Base-by-base conservation (phyloP, 2,113 vertebrate species). In the Odontesthes bonariensis region DNA sequence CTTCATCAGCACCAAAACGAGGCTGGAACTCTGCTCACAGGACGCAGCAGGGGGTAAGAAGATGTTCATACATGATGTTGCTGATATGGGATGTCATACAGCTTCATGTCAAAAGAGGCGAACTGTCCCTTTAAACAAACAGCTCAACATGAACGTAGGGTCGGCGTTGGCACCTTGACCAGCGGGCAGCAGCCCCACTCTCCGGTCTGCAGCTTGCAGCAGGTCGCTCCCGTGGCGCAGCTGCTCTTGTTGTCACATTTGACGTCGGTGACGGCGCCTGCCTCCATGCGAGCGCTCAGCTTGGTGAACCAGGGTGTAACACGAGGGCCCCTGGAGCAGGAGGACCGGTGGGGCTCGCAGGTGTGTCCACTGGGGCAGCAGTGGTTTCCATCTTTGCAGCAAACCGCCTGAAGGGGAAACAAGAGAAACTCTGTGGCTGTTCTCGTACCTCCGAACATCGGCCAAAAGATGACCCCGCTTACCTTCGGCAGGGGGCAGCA, bases 111-210 rank as follows among this genome's bases (percentile, higher is more conserved):
- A n/a, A n/a, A n/a, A n/a, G n/a, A n/a, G n/a, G n/a, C n/a, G n/a
- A n/a, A n/a, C n/a, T n/a, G n/a, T n/a, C n/a, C n/a, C n/a, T n/a
- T 27, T 27, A 27, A 27, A 27, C 3, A 1, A 27, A 27, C 1
- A 27, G 27, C 27, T 27, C 27, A 27, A 22, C 16, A 31, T 6
- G 19, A 12, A 1, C 3, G 27, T n/a, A 6, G 23, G 0, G 19
- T 33, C 51, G 0, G 47, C 1, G 42, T 16, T 33, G 71, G 0
- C 1, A 94, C 94, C 93, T 95, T 90, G 3, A 91, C 86, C 20
- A 94, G 91, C 0, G 95, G 95, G 79, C 95, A 95, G 91, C 94
- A 95, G 69, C 91, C 93, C 95, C 95, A 95, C 51, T 81, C 66
- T 32, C 92, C 93, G 0, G 88, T 83, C 17, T 56, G 9, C 70